A percentile compares a stretch with the other conserved stretches of the same genome.
Evolutionary conservation across 53 echinoderm and acorn worm genomes (phyloP).

Genomic region (Patiria pectinifera): DNA sequence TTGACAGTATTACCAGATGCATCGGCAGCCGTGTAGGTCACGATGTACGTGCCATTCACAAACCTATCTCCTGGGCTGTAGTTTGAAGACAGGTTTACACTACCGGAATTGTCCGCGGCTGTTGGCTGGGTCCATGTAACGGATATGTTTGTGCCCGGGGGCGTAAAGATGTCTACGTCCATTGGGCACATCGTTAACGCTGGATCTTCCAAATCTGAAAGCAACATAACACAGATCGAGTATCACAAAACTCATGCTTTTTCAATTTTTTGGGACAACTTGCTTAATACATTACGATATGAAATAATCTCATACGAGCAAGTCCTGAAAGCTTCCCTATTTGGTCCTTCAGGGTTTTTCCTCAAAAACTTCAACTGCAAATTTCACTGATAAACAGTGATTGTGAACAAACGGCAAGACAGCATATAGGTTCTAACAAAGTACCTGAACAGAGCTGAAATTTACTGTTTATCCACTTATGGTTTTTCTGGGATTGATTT

Average conservation of each 20-base stretch:
- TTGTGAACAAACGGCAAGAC: too few species aligned
- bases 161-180: background rate
- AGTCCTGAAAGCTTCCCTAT: too few species aligned
- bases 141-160: background rate
- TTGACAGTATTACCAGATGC: conserved; percentile 37
- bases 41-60: background rate
- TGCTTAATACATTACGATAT: background rate
- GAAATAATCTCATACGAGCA: background rate
- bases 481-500: too few species aligned
- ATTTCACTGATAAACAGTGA: too few species aligned
- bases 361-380: too few species aligned
- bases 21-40: conserved; percentile 27
- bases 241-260: background rate
- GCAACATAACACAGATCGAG: background rate
- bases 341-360: too few species aligned
- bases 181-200: background rate
- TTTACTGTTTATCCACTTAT: too few species aligned
- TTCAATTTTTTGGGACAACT: too few species aligned
- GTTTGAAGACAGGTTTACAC: background rate
- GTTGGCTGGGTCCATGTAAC: conserved; percentile 46
- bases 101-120: conserved; percentile 36
- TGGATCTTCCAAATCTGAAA: background rate
- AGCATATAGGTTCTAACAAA: too few species aligned
- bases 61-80: background rate
- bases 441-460: too few species aligned